Percentiles rank a stretch among this genome's conserved stretches.
Conservation (phyloP, 2,888 invertebrate species). For the Keiferia lycopersicella region DNA sequence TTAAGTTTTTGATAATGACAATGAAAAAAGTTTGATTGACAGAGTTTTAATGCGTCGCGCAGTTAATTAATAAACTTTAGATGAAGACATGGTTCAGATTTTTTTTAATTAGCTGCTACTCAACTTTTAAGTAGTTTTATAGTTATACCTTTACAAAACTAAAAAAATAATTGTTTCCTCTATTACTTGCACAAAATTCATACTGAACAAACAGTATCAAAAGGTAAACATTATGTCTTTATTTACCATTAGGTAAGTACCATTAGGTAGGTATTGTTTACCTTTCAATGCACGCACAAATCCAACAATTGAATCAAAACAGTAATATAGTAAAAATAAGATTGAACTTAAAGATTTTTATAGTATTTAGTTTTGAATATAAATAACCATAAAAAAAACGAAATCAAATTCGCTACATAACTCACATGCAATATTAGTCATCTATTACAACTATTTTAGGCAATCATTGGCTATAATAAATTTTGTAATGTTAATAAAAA, state of each 20-base stretch:
- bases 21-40: constrained; percentile 9
- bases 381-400: background rate
- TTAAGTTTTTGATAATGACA: background rate
- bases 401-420: background rate
- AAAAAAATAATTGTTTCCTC: too few relatives aligned
- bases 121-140: too few relatives aligned
- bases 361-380: background rate
- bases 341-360: too few relatives aligned
- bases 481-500: constrained; percentile 3
- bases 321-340: too few relatives aligned
- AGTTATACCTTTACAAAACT: too few relatives aligned
- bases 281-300: too few relatives aligned
- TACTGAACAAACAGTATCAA: too few relatives aligned
- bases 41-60: background rate
- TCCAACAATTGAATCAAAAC: too few relatives aligned
- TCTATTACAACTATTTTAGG: constrained; percentile 5
- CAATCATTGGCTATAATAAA: background rate
- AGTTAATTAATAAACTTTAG: background rate
- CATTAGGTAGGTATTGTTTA: too few relatives aligned
- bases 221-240: too few relatives aligned
- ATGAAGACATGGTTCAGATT: background rate
- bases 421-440: background rate
- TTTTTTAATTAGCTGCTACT: background rate
- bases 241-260: too few relatives aligned
- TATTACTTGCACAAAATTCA: too few relatives aligned